Conservation (phyloP, 1,140 invertebrate species). For the Lepidurus packardi region DNA sequence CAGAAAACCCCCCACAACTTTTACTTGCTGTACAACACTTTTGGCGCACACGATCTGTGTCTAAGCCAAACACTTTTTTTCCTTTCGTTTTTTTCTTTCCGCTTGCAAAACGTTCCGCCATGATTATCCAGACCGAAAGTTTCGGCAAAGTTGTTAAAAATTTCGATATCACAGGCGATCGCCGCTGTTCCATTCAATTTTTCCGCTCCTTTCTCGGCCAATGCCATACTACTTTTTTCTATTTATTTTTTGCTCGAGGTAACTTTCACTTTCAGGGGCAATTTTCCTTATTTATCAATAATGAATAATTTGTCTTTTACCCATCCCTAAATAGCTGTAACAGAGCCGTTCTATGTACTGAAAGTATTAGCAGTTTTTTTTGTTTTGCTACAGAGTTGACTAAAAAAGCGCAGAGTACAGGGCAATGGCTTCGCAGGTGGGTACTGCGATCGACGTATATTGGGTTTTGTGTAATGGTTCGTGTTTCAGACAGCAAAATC, state of each 20-base stretch:
- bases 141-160: not conserved
- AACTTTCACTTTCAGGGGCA: not conserved
- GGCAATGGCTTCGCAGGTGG: not conserved
- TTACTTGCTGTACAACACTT: not conserved
- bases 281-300: too few relatives aligned
- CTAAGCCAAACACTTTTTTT: too few relatives aligned
- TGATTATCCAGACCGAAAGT: constrained; percentile 9
- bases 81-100: not conserved
- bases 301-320: too few relatives aligned
- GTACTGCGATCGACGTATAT: not conserved
- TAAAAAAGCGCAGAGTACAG: constrained; percentile 7
- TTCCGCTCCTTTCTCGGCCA: not conserved
- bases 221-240: not conserved
- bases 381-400: not conserved
- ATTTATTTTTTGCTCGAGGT: not conserved
- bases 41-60: not conserved
- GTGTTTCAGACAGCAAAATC: not conserved
- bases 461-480: not conserved
- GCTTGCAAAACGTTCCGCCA: not conserved
- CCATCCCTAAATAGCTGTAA: too few relatives aligned
- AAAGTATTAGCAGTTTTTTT: not conserved
- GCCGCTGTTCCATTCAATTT: not conserved
- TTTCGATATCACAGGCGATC: constrained; percentile 19
- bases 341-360: not conserved
- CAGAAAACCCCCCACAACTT: not conserved